Base-by-base conservation (phyloP, 2,113 vertebrate genomes). In the Camelus dromedarius region DNA sequence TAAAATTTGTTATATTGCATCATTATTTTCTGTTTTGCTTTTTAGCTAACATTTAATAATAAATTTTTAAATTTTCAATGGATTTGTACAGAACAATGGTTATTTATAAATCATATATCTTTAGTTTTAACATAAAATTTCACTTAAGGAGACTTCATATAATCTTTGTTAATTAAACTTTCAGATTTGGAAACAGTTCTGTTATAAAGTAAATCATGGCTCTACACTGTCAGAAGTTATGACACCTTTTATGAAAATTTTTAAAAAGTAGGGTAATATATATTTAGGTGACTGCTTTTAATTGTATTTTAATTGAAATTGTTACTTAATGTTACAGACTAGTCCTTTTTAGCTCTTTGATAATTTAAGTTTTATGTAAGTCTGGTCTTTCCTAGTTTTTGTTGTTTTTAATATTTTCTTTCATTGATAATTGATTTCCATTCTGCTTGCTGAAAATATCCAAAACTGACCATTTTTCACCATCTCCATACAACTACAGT, bases 41-140 rank as follows among this genome's bases (percentile, higher is more conserved):
- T 85, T 72, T 46, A 88, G 42, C 26, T 73, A n/a, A 18, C 8
- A 62, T 87, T 85, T 94, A 56, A 38, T 46, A 73, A 87, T 22
- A 70, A 73, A 75, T n/a, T 46, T 85, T 11, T 58, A 73, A 66
- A 60, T 54, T 94, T 80, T 12, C 15, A 35, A 3, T 82, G 50
- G 22, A 22, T 88, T 92, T 81, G 30, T 35, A 32, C 62, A 86
- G 69, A 94, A 60, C n/a, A 83, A 8, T 32, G 32, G 28, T 42
- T 85, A 64, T 84, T 93, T 86, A 80, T 73, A 56, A 90, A 67
- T 73, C 14, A 6, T 69, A 3, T 16, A 46, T 56, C 18, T 83
- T 85, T 80, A 52, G 20, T 80, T 93, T 93, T 80, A 95, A 56
- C 60, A 64, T 84, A 66, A 93, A 84, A 38, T 46, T 79, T 46